Percentiles rank a stretch among this genome's conserved stretches.
These are phyloP conservation scores for Neuroterus valhalla DNA, from an alignment of 1,140 invertebrate genomes.

Conservation along the genomic window DNA sequence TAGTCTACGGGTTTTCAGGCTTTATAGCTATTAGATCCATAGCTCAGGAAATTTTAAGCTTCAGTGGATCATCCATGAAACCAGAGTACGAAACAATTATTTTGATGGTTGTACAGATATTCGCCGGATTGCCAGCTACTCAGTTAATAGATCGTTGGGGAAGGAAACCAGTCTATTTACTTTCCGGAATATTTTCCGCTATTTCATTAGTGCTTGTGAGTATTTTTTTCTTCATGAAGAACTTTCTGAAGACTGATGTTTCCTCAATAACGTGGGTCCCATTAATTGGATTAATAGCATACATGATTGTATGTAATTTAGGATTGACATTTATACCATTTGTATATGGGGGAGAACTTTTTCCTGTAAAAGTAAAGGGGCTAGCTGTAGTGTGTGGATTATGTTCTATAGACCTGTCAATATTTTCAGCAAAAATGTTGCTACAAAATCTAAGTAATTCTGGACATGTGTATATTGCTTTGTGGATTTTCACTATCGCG, in stretches of 20 bases:
- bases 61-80: constrained; percentile 76
- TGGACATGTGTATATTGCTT: no score
- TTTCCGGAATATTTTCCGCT: constrained; percentile 77
- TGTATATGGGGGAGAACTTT: neutral
- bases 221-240: constrained; percentile 72
- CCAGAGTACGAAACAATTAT: constrained; percentile 78
- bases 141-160: constrained; percentile 83
- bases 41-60: constrained; percentile 83
- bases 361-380: neutral
- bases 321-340: constrained; percentile 77
- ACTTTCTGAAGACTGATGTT: constrained; percentile 58
- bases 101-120: constrained; percentile 81
- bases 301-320: constrained; percentile 64
- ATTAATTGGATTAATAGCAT: constrained; percentile 60
- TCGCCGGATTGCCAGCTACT: constrained; percentile 78
- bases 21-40: constrained; percentile 86
- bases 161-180: constrained; percentile 80
- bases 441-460: no score
- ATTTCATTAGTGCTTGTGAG: constrained; percentile 76
- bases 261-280: constrained; percentile 65
- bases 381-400: constrained; percentile 67
- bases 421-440: no score
- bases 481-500: no score
- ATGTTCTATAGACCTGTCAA: no score
- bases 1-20: constrained; percentile 85